Conservation (phyloP, 2,113 vertebrate species). For the Corythoichthys haematopterus region DNA sequence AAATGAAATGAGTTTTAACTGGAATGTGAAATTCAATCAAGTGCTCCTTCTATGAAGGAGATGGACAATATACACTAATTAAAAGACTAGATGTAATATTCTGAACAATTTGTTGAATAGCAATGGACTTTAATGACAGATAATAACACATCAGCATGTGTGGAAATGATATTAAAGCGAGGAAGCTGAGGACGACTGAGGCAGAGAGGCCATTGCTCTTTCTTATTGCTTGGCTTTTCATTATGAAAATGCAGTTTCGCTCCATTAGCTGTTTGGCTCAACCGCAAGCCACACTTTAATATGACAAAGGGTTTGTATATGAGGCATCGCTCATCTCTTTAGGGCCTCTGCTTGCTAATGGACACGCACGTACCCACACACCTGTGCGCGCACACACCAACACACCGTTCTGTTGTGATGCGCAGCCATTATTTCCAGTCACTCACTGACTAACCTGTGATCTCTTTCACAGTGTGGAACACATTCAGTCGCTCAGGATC, state of each 20-base stretch:
- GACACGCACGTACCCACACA: constrained; percentile 37
- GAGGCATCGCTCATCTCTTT: constrained; percentile 57
- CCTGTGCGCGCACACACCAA: constrained; percentile 4
- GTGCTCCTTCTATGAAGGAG: constrained; percentile 29
- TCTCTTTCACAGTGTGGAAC: constrained; percentile 92
- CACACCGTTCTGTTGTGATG: background rate
- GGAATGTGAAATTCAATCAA: constrained; percentile 27
- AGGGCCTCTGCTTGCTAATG: constrained; percentile 55
- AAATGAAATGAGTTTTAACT: constrained; percentile 2
- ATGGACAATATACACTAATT: constrained; percentile 55
- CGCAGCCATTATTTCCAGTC: constrained; percentile 11
- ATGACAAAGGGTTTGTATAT: constrained; percentile 66
- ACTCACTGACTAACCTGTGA: constrained; percentile 82
- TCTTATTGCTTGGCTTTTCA: constrained; percentile 69
- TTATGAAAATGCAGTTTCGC: constrained; percentile 72
- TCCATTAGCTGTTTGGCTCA: constrained; percentile 73
- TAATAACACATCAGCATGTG: constrained; percentile 45
- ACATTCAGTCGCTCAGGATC: constrained; percentile 90
- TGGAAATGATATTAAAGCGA: constrained; percentile 50
- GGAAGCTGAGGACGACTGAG: constrained; percentile 33
- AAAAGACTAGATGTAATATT: constrained; percentile 56
- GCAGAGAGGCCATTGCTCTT: constrained; percentile 61
- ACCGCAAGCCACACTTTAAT: constrained; percentile 55
- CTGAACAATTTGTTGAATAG: constrained; percentile 46
- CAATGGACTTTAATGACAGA: constrained; percentile 62